Conservation (phyloP, 2,113 vertebrate species). For the Dipodomys merriami region DNA sequence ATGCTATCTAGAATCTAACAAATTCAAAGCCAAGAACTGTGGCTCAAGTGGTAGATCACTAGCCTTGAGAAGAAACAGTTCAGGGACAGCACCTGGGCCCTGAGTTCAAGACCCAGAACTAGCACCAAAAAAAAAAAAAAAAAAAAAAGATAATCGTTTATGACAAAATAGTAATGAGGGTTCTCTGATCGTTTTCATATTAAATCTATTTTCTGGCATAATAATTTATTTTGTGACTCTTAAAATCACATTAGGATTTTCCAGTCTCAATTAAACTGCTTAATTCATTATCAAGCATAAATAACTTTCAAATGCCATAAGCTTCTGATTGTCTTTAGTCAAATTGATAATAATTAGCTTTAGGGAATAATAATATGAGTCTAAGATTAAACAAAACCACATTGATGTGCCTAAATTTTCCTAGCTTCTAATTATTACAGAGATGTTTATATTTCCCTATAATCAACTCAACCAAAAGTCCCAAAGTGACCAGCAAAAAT, state of each 20-base stretch:
- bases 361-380: conserved; percentile 45
- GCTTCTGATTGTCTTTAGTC: conserved; percentile 66
- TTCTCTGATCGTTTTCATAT: conserved; percentile 60
- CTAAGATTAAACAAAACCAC: conserved; percentile 60
- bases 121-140: no score
- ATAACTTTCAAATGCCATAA: conserved; percentile 64
- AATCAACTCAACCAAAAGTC: conserved; percentile 44
- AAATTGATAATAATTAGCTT: conserved; percentile 71
- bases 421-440: conserved; percentile 49
- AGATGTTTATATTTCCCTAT: conserved; percentile 50
- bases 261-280: conserved; percentile 71
- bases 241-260: conserved; percentile 72
- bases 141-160: not conserved
- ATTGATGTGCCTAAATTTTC: conserved; percentile 53
- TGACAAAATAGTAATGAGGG: conserved; percentile 45
- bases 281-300: conserved; percentile 74
- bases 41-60: no score
- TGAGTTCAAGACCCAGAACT: no score
- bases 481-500: conserved; percentile 24
- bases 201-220: conserved; percentile 58
- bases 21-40: conserved; percentile 27
- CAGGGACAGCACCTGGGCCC: no score
- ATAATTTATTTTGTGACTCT: conserved; percentile 66
- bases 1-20: conserved; percentile 37
- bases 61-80: no score